Evolutionary conservation across 2,797 vertebrate genomes (phyloP), one percentile per base, ranked within the genome.

Genomic region (Lepilemur septentrionalis): DNA sequence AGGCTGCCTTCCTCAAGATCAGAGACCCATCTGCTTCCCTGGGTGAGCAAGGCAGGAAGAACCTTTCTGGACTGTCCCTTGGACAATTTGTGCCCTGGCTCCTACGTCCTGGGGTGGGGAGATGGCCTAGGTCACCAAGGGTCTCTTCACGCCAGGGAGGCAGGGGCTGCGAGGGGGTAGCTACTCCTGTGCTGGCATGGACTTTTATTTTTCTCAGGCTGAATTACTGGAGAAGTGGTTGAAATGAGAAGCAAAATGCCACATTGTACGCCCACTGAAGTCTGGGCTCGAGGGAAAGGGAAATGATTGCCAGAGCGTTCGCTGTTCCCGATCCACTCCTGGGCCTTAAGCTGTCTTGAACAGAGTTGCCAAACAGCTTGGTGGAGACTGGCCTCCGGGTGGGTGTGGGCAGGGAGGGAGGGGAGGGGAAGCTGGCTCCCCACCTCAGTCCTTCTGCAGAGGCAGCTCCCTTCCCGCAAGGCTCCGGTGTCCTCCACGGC

Each of bases 231-330:
- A 82, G 96, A 96, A 96, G 88, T 85, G 90, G 92, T 94, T 88
- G 97, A 93, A 96, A 96, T 96, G 84, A 93, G 95, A 96, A 96
- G 91, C 94, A 93, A 96, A 96, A 97, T 97, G 97, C 97, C 97
- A 97, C 97, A 96, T 93, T 95, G 97, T 76, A 96, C 97, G 97
- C 97, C 97, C 94, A 98, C 97, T 98, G 97, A 93, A 98, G 97
- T 97, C 97, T 98, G 97, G 96, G 95, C 97, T 97, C 97, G 46
- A 88, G 92, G 90, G 89, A 97, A 91, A 91, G 90, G 78, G 93
- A 65, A 80, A 81, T 32, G 93, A 94, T 76, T 97, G 97, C 97
- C 97, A 97, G 94, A 43, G 69, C 8, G 76, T 89, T 92, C 7
- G 78, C 96, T 97, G 97, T 97, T 97, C 97, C 94, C 95, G 72